phyloP scores from a whole-genome alignment of 2,888 invertebrate genomes.

The Lissocephala sabroskyi region DNA sequence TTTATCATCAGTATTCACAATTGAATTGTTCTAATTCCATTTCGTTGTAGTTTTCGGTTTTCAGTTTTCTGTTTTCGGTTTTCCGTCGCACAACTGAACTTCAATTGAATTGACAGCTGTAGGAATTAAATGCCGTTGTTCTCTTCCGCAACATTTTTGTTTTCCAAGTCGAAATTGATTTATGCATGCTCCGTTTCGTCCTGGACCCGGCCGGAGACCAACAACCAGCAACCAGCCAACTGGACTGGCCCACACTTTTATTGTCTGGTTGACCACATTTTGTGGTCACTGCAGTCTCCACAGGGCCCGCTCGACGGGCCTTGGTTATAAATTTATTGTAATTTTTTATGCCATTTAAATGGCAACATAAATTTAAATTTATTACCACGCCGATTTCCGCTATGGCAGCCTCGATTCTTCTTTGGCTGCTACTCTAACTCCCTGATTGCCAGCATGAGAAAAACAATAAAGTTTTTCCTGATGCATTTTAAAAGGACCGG shows the following conservation, averaged over 20 bases:
- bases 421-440: too few relatives aligned
- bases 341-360: constrained; percentile 49
- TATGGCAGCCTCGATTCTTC: constrained; percentile 17
- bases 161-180: constrained; percentile 51
- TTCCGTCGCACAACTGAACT: constrained; percentile 29
- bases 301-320: too few relatives aligned
- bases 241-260: constrained; percentile 29
- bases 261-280: constrained; percentile 50
- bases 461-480: too few relatives aligned
- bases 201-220: too few relatives aligned
- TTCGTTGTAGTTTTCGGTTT: constrained; percentile 22
- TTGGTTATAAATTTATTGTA: constrained; percentile 53
- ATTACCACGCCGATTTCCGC: constrained; percentile 53
- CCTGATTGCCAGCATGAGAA: too few relatives aligned
- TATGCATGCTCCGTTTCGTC: constrained; percentile 32
- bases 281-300: constrained; percentile 30
- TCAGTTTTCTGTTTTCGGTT: constrained; percentile 27
- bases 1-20: constrained; percentile 47
- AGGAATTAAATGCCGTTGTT: constrained; percentile 41
- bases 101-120: constrained; percentile 54
- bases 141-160: constrained; percentile 13
- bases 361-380: constrained; percentile 59
- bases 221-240: too few relatives aligned
- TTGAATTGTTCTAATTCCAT: constrained; percentile 62
- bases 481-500: too few relatives aligned